These are phyloP conservation scores for Sebastes minor DNA, from an alignment of 2,797 vertebrate species.

Conservation along the genomic window DNA sequence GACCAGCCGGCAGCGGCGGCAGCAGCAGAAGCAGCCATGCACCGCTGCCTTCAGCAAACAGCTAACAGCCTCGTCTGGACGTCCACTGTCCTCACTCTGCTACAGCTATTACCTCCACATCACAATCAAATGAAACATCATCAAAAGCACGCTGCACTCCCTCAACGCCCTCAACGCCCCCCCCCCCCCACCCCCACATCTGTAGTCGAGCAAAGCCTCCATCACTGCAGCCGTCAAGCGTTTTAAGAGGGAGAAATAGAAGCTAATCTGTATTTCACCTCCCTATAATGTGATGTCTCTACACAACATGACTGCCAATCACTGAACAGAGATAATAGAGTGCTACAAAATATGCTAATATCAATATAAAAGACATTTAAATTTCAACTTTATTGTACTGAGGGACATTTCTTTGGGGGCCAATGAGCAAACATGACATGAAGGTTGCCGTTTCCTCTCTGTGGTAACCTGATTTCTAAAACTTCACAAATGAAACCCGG, in stretches of 20 bases:
- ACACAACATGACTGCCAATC: neutral
- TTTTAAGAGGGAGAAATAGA: neutral
- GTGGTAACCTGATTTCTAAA: too few relatives aligned
- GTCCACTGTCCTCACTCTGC: conserved; percentile 7
- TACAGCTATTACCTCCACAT: conserved; percentile 34
- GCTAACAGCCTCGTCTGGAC: conserved; percentile 29
- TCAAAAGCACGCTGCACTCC: neutral
- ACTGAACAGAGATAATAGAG: neutral
- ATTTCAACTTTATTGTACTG: neutral
- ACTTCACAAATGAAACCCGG: too few relatives aligned
- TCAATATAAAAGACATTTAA: neutral
- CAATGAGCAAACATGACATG: neutral
- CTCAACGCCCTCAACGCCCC: neutral
- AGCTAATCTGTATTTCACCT: neutral
- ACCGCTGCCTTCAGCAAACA: conserved; percentile 32
- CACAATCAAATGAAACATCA: conserved; percentile 33
- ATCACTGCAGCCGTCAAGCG: neutral
- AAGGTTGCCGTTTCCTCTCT: neutral
- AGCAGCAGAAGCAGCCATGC: neutral
- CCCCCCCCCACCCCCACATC: neutral
- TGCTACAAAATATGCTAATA: neutral
- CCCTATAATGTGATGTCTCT: neutral
- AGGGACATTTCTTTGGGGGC: neutral
- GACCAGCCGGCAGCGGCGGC: conserved; percentile 9
- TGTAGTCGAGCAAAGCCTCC: neutral